Conservation (phyloP, 2,888 invertebrate genomes). For the Pycnomerus fuliginosus region DNA sequence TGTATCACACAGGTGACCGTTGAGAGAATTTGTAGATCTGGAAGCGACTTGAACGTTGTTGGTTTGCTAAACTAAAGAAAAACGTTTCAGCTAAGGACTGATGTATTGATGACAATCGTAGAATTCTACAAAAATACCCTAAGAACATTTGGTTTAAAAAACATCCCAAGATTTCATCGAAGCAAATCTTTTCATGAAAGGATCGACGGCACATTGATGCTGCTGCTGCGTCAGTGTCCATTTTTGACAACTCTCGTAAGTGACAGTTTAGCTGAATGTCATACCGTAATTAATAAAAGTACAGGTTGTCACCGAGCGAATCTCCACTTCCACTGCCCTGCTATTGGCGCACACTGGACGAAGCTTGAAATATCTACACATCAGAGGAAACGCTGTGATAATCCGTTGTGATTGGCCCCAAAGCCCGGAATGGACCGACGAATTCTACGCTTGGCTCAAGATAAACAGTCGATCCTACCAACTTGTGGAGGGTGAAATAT, state of each 20-base stretch:
- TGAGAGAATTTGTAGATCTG: too few species aligned
- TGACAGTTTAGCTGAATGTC: too few species aligned
- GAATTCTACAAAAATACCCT: constrained; percentile 65
- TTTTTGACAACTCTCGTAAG: constrained; percentile 67
- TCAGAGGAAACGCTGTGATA: constrained; percentile 72
- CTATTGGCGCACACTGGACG: constrained; percentile 66
- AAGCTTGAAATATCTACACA: constrained; percentile 61
- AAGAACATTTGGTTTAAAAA: constrained; percentile 66
- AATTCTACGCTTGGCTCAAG: constrained; percentile 68
- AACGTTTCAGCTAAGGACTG: constrained; percentile 54
- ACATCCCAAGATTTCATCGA: constrained; percentile 65
- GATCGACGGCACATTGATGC: constrained; percentile 66
- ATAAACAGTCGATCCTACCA: constrained; percentile 64
- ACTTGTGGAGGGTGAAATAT: constrained; percentile 66
- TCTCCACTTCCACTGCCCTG: constrained; percentile 75
- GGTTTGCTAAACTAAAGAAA: too few species aligned
- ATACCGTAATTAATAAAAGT: too few species aligned
- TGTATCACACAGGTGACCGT: too few species aligned
- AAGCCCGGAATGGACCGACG: constrained; percentile 65
- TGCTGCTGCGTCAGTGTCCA: constrained; percentile 66
- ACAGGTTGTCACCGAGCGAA: constrained; percentile 70
- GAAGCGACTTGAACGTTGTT: too few species aligned
- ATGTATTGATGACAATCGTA: constrained; percentile 57
- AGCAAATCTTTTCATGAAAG: constrained; percentile 69
- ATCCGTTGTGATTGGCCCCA: constrained; percentile 69